Conservation (phyloP, 2,113 vertebrate genomes). For the Pelvicachromis taeniatus region DNA sequence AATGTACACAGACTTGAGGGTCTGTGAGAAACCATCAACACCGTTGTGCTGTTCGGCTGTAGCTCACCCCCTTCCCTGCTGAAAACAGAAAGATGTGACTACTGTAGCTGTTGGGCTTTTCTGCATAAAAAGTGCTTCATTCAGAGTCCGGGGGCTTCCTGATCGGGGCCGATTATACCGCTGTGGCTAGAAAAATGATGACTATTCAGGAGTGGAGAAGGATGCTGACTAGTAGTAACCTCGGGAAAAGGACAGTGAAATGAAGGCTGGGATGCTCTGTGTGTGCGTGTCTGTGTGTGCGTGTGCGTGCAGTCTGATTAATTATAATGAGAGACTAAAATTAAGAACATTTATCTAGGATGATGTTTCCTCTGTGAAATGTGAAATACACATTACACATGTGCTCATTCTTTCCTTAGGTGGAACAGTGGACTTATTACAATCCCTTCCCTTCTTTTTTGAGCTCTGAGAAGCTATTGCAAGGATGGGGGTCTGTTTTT, state of each 20-base stretch:
- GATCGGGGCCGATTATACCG: conserved; percentile 65
- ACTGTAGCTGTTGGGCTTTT: conserved; percentile 66
- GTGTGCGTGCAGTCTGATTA: neutral
- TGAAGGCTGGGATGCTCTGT: conserved; percentile 36
- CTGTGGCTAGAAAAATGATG: conserved; percentile 74
- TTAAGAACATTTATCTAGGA: conserved; percentile 56
- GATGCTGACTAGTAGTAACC: conserved; percentile 75
- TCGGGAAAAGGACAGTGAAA: conserved; percentile 64
- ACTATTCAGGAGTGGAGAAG: conserved; percentile 62
- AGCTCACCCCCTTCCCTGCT: neutral
- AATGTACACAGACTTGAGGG: conserved; percentile 70
- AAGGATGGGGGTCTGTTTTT: neutral
- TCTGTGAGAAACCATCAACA: conserved; percentile 52
- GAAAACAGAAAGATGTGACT: conserved; percentile 56
- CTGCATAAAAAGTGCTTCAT: conserved; percentile 71
- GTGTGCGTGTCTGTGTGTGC: neutral
- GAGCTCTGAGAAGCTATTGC: neutral
- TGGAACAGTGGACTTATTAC: neutral
- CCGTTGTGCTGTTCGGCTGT: neutral
- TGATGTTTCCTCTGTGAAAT: conserved; percentile 24
- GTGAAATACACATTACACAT: neutral
- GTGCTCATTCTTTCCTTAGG: neutral
- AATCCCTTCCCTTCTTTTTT: neutral
- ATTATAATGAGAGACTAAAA: conserved; percentile 57
- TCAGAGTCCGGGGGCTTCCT: conserved; percentile 68